Evolutionary conservation across 2,113 vertebrate species (phyloP), one percentile per base, ranked within the genome.

Genomic region (Eidolon helvum): DNA sequence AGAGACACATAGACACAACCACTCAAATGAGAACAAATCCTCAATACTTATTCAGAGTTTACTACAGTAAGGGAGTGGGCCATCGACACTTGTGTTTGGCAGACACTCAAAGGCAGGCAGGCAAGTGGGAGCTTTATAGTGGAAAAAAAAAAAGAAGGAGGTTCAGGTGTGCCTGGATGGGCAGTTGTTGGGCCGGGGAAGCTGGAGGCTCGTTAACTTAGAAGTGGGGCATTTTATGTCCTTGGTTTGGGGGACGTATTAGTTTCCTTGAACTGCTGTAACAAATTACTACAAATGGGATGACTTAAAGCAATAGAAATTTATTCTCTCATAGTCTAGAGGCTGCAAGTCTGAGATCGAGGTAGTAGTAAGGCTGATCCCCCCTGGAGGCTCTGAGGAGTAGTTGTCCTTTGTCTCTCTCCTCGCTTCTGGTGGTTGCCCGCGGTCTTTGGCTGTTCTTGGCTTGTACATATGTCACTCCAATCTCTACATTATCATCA

Each of bases 131-230:
- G 55, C 45, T 33, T 40, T n/a, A 30, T 2, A 21, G 43, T 1
- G 7, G 0, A 38, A 11, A 19, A 71, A 3, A 24, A 24, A 30
- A 30, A 61, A 28, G 11, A 10, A 11, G 59, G 26, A 15, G 59
- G 3, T 57, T 14, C 30, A 3, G 11, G 38, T 3, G 10, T 5
- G 8, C 19, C 53, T 40, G 5, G 26, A 5, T 6, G 30, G 40
- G 78, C 22, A 19, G 28, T 11, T 3, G 5, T 4, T 18, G 53
- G 63, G 6, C 0, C 35, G 69, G 72, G 87, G 66, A 10, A 26
- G 48, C 38, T 15, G 33, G 24, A 6, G 57, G 2, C 0, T 0
- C 5, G 26, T 9, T 7, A 4, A 28, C 38, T 19, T 15, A 4
- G 71, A 55, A 45, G 50, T 2, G 1, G 38, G 40, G 8, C 35